Evolutionary conservation across 92 coral and sea anemone genomes (phyloP), one percentile per base, ranked within the genome.

Genomic region (Porites rus): DNA sequence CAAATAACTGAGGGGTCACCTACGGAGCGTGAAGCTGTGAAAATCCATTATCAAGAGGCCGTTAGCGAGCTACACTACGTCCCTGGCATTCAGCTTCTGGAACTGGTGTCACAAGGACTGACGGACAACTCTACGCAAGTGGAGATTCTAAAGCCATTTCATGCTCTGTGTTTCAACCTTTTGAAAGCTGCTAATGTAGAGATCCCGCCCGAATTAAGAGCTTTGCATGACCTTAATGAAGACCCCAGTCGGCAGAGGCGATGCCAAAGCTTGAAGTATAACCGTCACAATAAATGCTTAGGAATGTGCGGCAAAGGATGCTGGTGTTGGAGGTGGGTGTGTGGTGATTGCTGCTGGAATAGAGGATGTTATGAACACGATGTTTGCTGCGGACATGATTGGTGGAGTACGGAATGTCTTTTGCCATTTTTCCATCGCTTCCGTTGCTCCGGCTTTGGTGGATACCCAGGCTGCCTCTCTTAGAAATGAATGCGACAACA

Each of bases 81-180:
- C 31, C 50, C 76, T 0, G 76, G 25, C 25, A 51, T 72, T 51
- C 51, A 72, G 76, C 56, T 72, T 13, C 51, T 72, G 7, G 76
- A 72, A 50, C 51, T 31, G 22, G 38, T 72, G n/a, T 24, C 28
- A 0, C 46, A 31, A 1, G 76, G 46, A 8, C 56, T 72, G 19
- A 51, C 9, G 0, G 6, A 3, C 51, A 72, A 51, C 76, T n/a
- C 38, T 31, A 72, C 51, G 1, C 76, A 51, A 18, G 50, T 72
- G 76, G 76, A 31, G 22, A 72, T 72, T 24, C 76, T 72, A 19
- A 31, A 72, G 76, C 76, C 52, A 72, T 72, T 72, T 51, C 46
- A 72, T 20, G 46, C 76, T 20, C 46, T 72, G 22, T 11, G 76
- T n/a, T 8, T 72, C 22, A 19, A 72, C 53, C 56, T 72, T 8